Percentiles rank a stretch among this genome's conserved stretches.
These are phyloP conservation scores for Ia io DNA, from an alignment of 2,113 vertebrate genomes.

Conservation along the genomic window DNA sequence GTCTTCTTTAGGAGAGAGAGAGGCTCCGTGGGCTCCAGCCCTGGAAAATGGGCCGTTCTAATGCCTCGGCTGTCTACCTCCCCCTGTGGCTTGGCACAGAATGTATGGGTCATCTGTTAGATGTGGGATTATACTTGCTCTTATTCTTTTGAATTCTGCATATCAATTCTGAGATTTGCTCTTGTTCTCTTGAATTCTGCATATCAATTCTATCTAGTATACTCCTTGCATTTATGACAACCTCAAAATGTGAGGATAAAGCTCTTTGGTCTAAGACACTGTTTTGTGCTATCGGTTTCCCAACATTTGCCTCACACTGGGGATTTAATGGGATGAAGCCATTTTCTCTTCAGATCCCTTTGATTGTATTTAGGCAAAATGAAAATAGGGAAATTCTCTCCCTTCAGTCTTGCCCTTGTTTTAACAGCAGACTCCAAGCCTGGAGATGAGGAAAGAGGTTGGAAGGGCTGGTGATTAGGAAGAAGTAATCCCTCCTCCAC, in stretches of 20 bases:
- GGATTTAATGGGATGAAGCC: background rate
- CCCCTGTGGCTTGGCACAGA: background rate
- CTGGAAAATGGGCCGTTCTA: background rate
- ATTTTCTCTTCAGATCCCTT: background rate
- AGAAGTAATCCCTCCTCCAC: background rate
- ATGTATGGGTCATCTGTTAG: background rate
- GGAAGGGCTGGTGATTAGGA: background rate
- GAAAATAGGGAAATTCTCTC: conserved; percentile 32
- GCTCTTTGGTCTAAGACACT: background rate
- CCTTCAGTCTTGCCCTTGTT: background rate
- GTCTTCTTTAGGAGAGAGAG: background rate
- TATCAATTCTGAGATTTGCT: background rate
- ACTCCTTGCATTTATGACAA: background rate
- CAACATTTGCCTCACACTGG: background rate
- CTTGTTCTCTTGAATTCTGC: background rate
- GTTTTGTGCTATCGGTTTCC: conserved; percentile 6
- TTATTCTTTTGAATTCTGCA: background rate
- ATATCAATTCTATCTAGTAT: background rate
- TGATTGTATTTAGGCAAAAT: conserved; percentile 9
- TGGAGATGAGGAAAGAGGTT: background rate
- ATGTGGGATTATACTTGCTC: background rate
- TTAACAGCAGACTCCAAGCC: background rate
- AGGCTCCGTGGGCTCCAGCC: background rate
- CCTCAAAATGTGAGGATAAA: background rate
- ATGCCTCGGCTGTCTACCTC: background rate